A percentile compares a stretch with the other conserved stretches of the same genome.
Evolutionary conservation across 2,113 vertebrate genomes (phyloP).

Genomic region (Melanotaenia duboulayi): DNA sequence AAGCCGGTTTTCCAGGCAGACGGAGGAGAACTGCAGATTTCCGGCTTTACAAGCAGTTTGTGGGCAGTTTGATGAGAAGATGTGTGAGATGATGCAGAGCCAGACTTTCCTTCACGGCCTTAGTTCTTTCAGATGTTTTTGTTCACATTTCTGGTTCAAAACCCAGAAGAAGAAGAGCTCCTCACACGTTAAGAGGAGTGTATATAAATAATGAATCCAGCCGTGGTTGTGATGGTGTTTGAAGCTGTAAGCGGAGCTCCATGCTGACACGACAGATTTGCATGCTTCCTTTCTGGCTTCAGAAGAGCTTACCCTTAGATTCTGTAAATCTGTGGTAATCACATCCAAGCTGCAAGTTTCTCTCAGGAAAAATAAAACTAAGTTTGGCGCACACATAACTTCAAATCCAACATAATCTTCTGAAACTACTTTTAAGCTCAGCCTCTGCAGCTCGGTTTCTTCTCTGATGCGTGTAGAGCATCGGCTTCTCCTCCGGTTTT

Average conservation of each 20-base stretch:
- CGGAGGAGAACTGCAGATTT: too few species aligned
- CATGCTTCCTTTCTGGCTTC: conserved; percentile 24
- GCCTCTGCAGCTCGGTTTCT: too few species aligned
- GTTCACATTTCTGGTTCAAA: neutral
- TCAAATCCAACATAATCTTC: neutral
- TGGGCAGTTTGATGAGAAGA: too few species aligned
- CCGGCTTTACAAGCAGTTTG: too few species aligned
- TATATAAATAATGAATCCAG: conserved; percentile 48
- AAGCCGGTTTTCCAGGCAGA: too few species aligned
- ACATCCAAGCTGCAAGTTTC: conserved; percentile 21
- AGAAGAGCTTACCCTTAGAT: conserved; percentile 24
- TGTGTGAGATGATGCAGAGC: too few species aligned
- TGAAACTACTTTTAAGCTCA: neutral
- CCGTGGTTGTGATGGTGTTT: conserved; percentile 33
- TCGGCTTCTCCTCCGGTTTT: too few species aligned
- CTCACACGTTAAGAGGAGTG: neutral
- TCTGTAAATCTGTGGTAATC: conserved; percentile 21
- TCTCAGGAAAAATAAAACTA: neutral
- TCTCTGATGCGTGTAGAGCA: too few species aligned
- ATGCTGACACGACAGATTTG: conserved; percentile 54
- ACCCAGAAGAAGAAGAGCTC: neutral
- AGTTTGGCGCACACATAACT: neutral
- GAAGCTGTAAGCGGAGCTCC: conserved; percentile 28
- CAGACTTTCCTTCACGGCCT: too few species aligned
- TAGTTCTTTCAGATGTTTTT: neutral